phyloP scores from a whole-genome alignment of 2,888 invertebrate genomes.

The Reticulitermes lucifugus region DNA sequence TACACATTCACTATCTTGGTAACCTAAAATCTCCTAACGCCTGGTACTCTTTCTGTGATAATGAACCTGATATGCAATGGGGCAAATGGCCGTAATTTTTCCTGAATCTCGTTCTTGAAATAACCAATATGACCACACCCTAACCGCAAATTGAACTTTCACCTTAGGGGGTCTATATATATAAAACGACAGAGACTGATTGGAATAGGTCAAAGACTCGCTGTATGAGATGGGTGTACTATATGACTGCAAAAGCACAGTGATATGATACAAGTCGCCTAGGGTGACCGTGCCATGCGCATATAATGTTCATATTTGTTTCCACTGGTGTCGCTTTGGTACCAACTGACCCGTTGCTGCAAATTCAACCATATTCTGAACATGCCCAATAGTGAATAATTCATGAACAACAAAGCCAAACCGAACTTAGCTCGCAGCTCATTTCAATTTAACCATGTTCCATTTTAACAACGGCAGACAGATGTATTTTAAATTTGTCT shows the following conservation, averaged over 20 bases:
- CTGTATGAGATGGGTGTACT: background rate
- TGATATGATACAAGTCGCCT: background rate
- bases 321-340: background rate
- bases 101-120: no score
- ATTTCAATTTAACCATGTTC: constrained; percentile 5
- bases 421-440: background rate
- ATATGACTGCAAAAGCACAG: background rate
- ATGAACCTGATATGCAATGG: no score
- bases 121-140: no score
- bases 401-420: constrained; percentile 11
- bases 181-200: background rate
- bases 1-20: no score
- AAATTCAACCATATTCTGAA: constrained; percentile 13
- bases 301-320: background rate
- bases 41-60: no score
- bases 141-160: background rate
- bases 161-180: background rate
- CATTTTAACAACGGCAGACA: background rate
- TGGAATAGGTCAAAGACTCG: background rate
- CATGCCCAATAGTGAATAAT: background rate
- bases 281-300: no score
- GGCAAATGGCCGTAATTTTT: no score
- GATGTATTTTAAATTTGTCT: background rate
- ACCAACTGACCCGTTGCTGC: background rate
- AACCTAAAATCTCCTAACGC: no score